Evolutionary conservation across 1,140 invertebrate species (phyloP).

Genomic region (Anastatus disparis): DNA sequence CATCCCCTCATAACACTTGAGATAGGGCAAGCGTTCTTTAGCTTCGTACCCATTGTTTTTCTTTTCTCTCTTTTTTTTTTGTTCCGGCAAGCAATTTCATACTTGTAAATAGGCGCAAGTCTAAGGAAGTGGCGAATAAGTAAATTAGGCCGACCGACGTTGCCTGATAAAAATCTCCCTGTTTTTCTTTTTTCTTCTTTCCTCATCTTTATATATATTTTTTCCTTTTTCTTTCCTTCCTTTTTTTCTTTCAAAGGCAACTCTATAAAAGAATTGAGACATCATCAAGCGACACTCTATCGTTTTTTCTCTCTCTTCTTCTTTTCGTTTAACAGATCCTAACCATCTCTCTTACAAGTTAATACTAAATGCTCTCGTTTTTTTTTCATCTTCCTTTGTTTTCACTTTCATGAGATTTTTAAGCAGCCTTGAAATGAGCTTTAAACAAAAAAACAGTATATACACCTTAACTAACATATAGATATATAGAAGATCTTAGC

Average conservation of each 20-base stretch:
- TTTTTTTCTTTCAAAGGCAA: conserved; percentile 49
- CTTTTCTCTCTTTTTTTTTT: too few relatives aligned
- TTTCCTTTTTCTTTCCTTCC: conserved; percentile 44
- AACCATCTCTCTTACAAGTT: conserved; percentile 33
- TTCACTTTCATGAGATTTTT: conserved; percentile 64
- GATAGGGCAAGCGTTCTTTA: not conserved
- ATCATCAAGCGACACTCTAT: conserved; percentile 56
- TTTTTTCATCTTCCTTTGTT: conserved; percentile 55
- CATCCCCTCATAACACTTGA: conserved; percentile 10
- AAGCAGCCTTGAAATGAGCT: conserved; percentile 60
- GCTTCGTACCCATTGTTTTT: conserved; percentile 31
- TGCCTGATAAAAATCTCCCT: conserved; percentile 62
- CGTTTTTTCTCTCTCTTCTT: conserved; percentile 40
- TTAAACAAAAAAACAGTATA: conserved; percentile 44
- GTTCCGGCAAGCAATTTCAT: conserved; percentile 57
- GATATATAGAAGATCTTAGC: conserved; percentile 17
- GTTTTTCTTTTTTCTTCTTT: conserved; percentile 43
- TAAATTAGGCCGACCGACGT: conserved; percentile 63
- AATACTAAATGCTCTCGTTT: conserved; percentile 26
- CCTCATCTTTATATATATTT: conserved; percentile 45
- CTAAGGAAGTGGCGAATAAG: conserved; percentile 59
- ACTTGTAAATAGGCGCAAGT: conserved; percentile 60
- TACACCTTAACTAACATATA: not conserved
- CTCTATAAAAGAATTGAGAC: conserved; percentile 58
- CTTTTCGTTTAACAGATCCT: not conserved